Base-by-base conservation (phyloP, 2,113 vertebrate genomes). In the Corythoichthys haematopterus region DNA sequence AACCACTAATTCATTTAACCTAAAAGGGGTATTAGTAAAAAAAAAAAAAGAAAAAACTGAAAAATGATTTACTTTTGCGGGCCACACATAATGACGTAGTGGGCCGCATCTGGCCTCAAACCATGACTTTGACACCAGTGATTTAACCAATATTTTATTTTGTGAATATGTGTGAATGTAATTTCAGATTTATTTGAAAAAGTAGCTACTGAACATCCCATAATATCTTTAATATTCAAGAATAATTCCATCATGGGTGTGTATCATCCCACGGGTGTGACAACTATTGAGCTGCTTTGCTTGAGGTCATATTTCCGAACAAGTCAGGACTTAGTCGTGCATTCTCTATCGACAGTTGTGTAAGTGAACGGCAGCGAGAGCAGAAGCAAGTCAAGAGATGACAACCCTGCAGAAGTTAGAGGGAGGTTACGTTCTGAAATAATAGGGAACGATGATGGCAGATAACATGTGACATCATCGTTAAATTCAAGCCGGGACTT, bases 391-490 rank as follows among this genome's bases (percentile, higher is more conserved):
- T 2, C 20, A 76, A 61, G 35, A 45, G 61, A 74, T 66, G 78
- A 85, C 78, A 87, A 84, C 80, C 71, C 66, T 77, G 63, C 59
- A 46, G 67, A 70, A 78, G 80, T 90, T 92, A 64, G 88, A 82
- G 83, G 89, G 64, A 84, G n/a, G 7, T 10, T 55, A 88, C 70
- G 13, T 77, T 20, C 67, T 88, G 71, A n/a, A 60, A 92, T 86
- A 91, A 89, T 81, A 79, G 79, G 66, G 60, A 72, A 78, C 61
- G 78, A 83, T 72, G 73, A 78, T 80, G 72, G 74, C 80, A 85
- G 74, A 87, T 77, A 78, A 78, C 68, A 78, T 62, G 68, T 92
- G 89, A 91, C 85, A 87, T 90, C 84, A 90, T 69, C 74, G 57
- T 64, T 81, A 86, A 83, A 81, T 51, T 7, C 40, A 33, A 40